Percentiles rank a stretch among this genome's conserved stretches.
phyloP scores from a whole-genome alignment of 2,113 vertebrate species.

The Abramis brama region DNA sequence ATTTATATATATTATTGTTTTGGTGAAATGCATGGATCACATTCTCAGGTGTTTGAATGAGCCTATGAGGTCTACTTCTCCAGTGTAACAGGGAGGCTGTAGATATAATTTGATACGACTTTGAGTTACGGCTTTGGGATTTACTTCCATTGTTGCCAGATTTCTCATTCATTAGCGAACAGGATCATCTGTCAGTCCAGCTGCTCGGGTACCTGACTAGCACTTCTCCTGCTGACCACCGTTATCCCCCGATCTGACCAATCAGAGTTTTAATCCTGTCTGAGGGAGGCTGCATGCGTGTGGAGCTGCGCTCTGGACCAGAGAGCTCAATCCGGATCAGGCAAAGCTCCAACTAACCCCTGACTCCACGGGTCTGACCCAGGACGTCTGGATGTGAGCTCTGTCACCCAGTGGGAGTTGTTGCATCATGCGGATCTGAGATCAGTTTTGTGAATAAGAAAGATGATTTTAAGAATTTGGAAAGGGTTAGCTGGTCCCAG shows the following conservation, averaged over 20 bases:
- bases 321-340: conserved; percentile 25
- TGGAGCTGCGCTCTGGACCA: neutral
- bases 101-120: neutral
- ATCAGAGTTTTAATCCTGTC: conserved; percentile 29
- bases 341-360: conserved; percentile 11
- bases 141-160: conserved; percentile 3
- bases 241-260: conserved; percentile 39
- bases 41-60: no score
- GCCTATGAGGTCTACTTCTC: no score
- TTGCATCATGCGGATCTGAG: neutral
- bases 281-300: neutral
- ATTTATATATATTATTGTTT: no score
- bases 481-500: neutral
- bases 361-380: neutral
- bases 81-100: neutral
- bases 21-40: no score
- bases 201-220: conserved; percentile 4
- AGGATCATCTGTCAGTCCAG: conserved; percentile 40
- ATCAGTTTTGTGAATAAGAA: neutral
- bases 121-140: neutral
- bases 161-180: conserved; percentile 37
- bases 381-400: neutral
- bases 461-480: neutral
- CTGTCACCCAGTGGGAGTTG: neutral
- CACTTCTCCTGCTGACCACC: neutral